Base-by-base conservation (phyloP, 1,140 invertebrate species). In the Brachionus angularis region DNA sequence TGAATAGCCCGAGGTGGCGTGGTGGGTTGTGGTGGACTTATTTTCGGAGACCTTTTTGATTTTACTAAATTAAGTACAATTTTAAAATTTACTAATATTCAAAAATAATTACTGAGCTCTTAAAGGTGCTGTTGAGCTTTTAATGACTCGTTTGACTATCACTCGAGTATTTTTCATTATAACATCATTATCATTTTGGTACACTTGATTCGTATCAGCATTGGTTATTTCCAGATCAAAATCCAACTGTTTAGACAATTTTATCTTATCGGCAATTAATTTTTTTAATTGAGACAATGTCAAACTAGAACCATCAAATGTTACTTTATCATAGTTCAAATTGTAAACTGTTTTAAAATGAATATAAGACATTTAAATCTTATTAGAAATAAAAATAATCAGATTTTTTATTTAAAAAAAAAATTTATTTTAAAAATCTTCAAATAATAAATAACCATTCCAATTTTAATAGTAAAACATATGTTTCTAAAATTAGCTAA, bases 301-400 rank as follows among this genome's bases (percentile, higher is more conserved):
- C 5, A 67, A n/a, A 47, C 62, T 67, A 18, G 62, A 50, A 10
- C 62, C 42, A 18, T 67, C 62, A 46, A 67, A 67, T 10, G 62
- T 67, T 23, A 67, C 36, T 67, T 67, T 67, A 27, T 67, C 62
- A 67, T 29, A 67, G 29, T 67, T 67, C 46, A 47, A 50, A 50
- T 50, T 67, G 42, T 47, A 67, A 16, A 67, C 62, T 46, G 62
- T 47, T 23, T 67, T 67, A 36, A 67, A 67, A 50, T 67, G 62
- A 47, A 67, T 47, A 25, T 47, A 31, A 46, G 62, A 67, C 62
- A 67, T 67, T 21, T 21, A 58, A 36, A 23, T 36, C 25, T 52
- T 14, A 52, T 5, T 34, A 12, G n/a, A n/a, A n/a, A n/a, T n/a
- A n/a, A n/a, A n/a, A n/a, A n/a, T n/a, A n/a, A n/a, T n/a, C n/a